phyloP scores from a whole-genome alignment of 2,113 vertebrate species.

The Stegastes partitus region DNA sequence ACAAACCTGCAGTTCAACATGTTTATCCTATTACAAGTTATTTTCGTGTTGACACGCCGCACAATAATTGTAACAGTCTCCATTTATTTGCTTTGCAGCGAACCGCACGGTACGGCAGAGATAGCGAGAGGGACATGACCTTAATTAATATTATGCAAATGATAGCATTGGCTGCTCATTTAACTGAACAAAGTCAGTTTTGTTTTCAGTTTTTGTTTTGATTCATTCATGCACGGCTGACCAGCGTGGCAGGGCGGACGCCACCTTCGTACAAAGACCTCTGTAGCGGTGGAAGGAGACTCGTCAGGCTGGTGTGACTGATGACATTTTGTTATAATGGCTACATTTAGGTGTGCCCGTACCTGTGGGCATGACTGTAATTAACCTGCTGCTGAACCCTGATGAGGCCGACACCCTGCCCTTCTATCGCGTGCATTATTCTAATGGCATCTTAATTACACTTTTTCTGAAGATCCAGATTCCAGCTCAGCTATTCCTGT shows the following conservation, averaged over 20 bases:
- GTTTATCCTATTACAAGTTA: background rate
- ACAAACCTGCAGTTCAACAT: background rate
- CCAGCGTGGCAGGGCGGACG: too few relatives aligned
- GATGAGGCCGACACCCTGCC: background rate
- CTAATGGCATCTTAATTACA: background rate
- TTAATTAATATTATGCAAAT: too few relatives aligned
- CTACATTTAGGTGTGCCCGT: background rate
- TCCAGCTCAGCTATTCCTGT: background rate
- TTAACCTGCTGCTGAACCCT: background rate
- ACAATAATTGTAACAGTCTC: too few relatives aligned
- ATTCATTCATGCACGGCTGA: too few relatives aligned
- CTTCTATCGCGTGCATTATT: background rate
- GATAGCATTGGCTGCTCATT: too few relatives aligned
- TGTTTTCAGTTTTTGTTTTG: too few relatives aligned
- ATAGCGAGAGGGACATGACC: too few relatives aligned
- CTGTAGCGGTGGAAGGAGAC: background rate
- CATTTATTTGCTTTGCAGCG: too few relatives aligned
- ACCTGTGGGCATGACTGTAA: background rate
- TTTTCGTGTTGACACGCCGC: too few relatives aligned
- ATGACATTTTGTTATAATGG: background rate
- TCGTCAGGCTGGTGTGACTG: conserved; percentile 4
- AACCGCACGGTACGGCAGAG: too few relatives aligned
- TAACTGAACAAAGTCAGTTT: too few relatives aligned
- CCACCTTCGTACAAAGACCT: too few relatives aligned
- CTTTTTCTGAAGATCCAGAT: background rate